Conservation (phyloP, 2,113 vertebrate species). For the Tenrec ecaudatus region DNA sequence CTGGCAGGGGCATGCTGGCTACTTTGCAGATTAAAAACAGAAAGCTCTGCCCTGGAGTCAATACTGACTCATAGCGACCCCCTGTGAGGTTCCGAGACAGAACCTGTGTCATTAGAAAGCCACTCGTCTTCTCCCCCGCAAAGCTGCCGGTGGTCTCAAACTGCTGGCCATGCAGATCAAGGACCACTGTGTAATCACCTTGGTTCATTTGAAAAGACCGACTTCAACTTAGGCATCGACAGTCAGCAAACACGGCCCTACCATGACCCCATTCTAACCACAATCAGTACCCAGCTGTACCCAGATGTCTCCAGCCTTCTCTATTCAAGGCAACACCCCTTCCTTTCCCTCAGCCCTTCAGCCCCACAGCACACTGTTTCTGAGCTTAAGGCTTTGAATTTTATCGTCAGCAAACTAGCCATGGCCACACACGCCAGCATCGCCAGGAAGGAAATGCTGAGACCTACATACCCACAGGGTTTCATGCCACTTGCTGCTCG, state of each 20-base stretch:
- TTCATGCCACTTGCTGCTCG: accelerated
- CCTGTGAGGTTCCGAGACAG: no score
- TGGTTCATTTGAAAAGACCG: background rate
- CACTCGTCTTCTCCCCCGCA: no score
- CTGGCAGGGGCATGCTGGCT: background rate
- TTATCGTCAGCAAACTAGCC: background rate
- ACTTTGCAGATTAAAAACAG: no score
- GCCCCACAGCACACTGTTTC: background rate
- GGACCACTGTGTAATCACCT: background rate
- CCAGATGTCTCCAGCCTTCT: background rate
- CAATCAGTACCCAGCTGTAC: background rate
- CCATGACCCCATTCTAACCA: accelerated
- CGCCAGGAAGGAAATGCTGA: background rate
- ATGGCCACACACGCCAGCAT: no score
- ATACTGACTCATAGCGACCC: no score
- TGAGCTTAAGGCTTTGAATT: background rate
- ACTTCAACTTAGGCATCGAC: background rate
- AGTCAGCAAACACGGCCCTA: accelerated
- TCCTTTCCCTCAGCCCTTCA: background rate
- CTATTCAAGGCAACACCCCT: background rate
- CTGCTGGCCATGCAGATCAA: background rate
- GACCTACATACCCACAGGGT: background rate
- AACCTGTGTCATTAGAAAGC: no score
- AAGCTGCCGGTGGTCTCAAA: no score
- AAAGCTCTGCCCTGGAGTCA: no score